These are phyloP conservation scores for Alligator sinensis DNA, from an alignment of 2,113 vertebrate species.

Conservation along the genomic window DNA sequence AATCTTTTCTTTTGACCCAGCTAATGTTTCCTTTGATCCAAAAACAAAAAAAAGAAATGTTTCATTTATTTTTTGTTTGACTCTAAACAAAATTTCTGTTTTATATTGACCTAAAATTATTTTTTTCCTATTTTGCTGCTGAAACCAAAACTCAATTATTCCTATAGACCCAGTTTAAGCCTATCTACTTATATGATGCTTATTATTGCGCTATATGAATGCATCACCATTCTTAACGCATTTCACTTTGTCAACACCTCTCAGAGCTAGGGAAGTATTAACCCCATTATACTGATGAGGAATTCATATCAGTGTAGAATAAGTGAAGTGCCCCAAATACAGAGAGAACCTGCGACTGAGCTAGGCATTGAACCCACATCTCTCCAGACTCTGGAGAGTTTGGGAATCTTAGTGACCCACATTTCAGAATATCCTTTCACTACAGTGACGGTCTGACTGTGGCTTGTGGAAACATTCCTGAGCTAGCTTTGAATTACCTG, in stretches of 20 bases:
- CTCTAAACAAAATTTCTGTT: neutral
- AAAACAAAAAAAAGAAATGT: neutral
- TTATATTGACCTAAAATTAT: neutral
- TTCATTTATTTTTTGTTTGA: neutral
- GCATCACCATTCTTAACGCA: neutral
- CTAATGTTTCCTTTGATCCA: neutral
- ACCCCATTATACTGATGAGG: neutral
- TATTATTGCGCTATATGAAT: neutral
- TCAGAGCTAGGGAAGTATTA: neutral
- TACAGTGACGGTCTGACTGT: neutral
- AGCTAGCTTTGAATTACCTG: rapidly evolving
- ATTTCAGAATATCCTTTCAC: neutral
- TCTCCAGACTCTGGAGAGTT: neutral
- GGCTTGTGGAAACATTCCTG: neutral
- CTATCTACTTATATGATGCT: neutral
- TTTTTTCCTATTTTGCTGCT: too few relatives aligned
- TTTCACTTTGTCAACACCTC: neutral
- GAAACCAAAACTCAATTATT: neutral
- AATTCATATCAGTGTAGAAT: neutral
- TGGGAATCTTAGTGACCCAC: neutral
- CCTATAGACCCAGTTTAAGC: neutral
- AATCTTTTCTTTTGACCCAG: too few relatives aligned
- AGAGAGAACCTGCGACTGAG: neutral
- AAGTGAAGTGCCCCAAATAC: neutral
- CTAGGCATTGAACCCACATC: neutral